phyloP scores from a whole-genome alignment of 2,888 invertebrate genomes.

The Erebia epiphron region DNA sequence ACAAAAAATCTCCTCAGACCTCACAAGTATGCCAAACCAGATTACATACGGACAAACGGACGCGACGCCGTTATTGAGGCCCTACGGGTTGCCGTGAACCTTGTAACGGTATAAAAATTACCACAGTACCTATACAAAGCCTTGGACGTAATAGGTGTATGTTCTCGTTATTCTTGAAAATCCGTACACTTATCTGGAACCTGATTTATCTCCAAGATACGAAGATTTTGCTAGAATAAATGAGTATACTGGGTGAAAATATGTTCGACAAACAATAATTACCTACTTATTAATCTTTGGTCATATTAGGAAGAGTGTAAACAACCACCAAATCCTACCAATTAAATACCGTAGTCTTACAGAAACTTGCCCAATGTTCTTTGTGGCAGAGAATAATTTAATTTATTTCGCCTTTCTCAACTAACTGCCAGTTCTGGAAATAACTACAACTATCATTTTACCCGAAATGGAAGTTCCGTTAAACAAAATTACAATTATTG shows the following conservation, averaged over 20 bases:
- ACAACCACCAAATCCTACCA: no score
- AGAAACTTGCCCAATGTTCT: no score
- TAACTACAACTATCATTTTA: slow-evolving; percentile 1
- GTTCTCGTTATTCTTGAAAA: slow-evolving; percentile 2
- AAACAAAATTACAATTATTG: slow-evolving; percentile 5
- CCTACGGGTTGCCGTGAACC: slow-evolving; percentile 45
- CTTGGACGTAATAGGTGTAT: not conserved
- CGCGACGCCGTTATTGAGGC: slow-evolving; percentile 48
- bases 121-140: slow-evolving; percentile 26
- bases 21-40: slow-evolving; percentile 39
- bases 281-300: no score
- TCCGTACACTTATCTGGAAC: not conserved
- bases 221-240: not conserved
- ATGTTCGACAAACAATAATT: no score
- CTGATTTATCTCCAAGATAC: not conserved
- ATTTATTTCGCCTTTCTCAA: slow-evolving; percentile 9
- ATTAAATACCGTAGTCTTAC: no score
- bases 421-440: not conserved
- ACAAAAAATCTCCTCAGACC: slow-evolving; percentile 27
- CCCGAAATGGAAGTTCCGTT: slow-evolving; percentile 4
- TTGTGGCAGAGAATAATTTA: no score
- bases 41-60: slow-evolving; percentile 33
- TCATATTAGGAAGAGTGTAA: no score
- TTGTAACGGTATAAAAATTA: slow-evolving; percentile 46
- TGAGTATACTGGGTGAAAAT: no score